A percentile compares a stretch with the other conserved stretches of the same genome.
Conservation (phyloP, 2,797 vertebrate species). For the Sebastolobus altivelis region DNA sequence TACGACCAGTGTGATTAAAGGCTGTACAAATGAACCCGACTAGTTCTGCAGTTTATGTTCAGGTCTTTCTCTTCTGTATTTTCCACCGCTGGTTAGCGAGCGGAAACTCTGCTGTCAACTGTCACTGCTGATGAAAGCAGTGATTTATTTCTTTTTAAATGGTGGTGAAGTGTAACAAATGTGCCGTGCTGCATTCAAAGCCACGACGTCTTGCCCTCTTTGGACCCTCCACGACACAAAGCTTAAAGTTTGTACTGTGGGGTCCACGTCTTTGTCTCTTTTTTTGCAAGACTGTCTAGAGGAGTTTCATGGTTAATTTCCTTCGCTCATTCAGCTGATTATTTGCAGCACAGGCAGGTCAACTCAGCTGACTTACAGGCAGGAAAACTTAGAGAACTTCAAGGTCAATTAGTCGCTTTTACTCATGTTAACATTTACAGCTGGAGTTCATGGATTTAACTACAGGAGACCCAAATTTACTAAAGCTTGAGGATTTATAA, state of each 20-base stretch:
- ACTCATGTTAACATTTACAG: slow-evolving; percentile 14
- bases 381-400: slow-evolving; percentile 21
- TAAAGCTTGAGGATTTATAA: background rate
- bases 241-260: background rate
- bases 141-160: slow-evolving; percentile 47
- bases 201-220: background rate
- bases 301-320: slow-evolving; percentile 51
- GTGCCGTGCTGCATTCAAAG: slow-evolving; percentile 51
- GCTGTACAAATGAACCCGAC: too few relatives aligned
- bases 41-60: background rate
- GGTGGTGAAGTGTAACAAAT: slow-evolving; percentile 31
- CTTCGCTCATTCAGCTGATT: slow-evolving; percentile 16
- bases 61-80: slow-evolving; percentile 2
- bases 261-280: background rate
- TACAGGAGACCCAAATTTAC: background rate
- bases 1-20: background rate
- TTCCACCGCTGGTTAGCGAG: background rate
- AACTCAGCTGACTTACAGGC: background rate
- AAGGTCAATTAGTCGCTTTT: slow-evolving; percentile 47
- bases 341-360: slow-evolving; percentile 19
- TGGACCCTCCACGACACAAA: background rate
- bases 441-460: slow-evolving; percentile 6
- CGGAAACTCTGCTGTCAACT: slow-evolving; percentile 5
- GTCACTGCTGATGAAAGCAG: background rate
- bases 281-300: background rate